Conservation (phyloP, 2,888 invertebrate genomes). For the Acrobasis suavella region DNA sequence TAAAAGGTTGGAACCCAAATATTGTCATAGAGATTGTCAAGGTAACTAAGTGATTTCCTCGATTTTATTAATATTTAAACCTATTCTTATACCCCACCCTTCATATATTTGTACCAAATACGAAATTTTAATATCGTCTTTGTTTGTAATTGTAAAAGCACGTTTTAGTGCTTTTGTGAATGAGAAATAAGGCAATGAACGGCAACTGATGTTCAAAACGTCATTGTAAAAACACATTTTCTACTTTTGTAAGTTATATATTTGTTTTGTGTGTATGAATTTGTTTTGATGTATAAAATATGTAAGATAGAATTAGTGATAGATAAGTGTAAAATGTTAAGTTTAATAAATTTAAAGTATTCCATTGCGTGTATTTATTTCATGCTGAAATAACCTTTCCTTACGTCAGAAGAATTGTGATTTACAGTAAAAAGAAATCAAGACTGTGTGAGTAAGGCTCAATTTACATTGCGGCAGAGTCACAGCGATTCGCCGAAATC, state of each 20-base stretch:
- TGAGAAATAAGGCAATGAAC: slow-evolving; percentile 27
- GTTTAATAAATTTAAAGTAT: slow-evolving; percentile 63
- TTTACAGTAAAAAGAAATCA: no score
- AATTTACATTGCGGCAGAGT: no score
- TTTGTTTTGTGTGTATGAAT: slow-evolving; percentile 49
- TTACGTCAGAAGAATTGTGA: no score
- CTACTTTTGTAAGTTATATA: slow-evolving; percentile 34
- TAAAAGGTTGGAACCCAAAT: background rate
- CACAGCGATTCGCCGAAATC: no score
- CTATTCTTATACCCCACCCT: slow-evolving; percentile 22
- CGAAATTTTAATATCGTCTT: slow-evolving; percentile 23
- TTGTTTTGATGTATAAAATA: slow-evolving; percentile 59
- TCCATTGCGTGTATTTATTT: slow-evolving; percentile 32
- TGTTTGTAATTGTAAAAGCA: slow-evolving; percentile 38
- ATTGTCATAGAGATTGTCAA: slow-evolving; percentile 5
- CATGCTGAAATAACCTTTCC: no score
- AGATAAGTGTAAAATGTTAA: slow-evolving; percentile 61
- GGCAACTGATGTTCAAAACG: background rate
- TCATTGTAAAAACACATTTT: slow-evolving; percentile 29
- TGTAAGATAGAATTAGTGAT: slow-evolving; percentile 60
- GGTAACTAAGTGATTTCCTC: slow-evolving; percentile 18
- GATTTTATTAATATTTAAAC: slow-evolving; percentile 24
- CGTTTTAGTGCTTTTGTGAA: slow-evolving; percentile 57
- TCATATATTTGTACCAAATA: slow-evolving; percentile 26
- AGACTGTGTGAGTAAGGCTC: no score